Base-by-base conservation (phyloP, 1,140 invertebrate species). In the Scaptomyza montana region DNA sequence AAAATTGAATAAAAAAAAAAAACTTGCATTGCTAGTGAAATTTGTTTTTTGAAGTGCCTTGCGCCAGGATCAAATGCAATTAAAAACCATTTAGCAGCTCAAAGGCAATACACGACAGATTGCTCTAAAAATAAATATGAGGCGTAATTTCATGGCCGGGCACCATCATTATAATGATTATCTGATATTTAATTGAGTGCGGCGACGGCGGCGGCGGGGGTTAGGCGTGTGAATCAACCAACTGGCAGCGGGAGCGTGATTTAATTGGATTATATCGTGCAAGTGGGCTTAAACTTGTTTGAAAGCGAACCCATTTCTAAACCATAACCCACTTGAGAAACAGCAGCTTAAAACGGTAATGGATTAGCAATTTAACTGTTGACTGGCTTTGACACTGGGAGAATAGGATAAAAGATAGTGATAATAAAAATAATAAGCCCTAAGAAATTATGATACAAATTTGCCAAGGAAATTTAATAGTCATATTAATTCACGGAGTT, bases 1-100 rank as follows among this genome's bases (percentile, higher is more conserved):
- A 49, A 39, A 51, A 43, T 54, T 41, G 46, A 56, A 74, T 64
- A 74, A 69, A 71, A 33, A 33, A 33, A 33, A 1, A 33, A 77
- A 70, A 60, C 59, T n/a, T 19, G 25, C 21, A 6, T 19, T 41
- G 41, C 43, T 41, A 47, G 49, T 30, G 13, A 56, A 64, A 62
- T 63, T 9, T 9, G 33, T 36, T 9, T 43, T 82, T 73, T 87
- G 70, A 89, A 86, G 82, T 87, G 75, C 67, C 70, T 8, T 76
- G 82, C 46, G 21, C 56, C 55, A 72, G 78, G 65, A 64, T 75
- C 65, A 73, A 62, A 86, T 78, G 63, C 82, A 86, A 86, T 86
- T 86, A 86, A 87, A 86, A 82, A 89, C 63, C 75, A 86, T 86
- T 86, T 86, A 86, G 49, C 74, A 66, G 82, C 80, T 86, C 76